Base-by-base conservation (phyloP, 1,140 invertebrate species). In the Anastatus disparis region DNA sequence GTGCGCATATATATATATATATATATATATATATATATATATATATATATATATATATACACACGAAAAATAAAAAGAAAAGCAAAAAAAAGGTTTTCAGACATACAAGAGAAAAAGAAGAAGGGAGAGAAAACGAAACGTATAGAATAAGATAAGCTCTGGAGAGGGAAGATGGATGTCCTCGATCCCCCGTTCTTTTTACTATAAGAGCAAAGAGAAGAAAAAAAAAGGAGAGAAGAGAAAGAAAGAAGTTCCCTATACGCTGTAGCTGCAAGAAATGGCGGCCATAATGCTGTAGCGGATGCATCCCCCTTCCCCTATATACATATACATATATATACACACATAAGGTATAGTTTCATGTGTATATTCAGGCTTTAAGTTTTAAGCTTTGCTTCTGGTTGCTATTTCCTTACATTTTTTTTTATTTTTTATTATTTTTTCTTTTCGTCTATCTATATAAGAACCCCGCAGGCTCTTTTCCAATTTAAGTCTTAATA, bases 401-500 rank as follows among this genome's bases (percentile, higher is more conserved):
- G n/a, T n/a, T n/a, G n/a, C n/a, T n/a, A n/a, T n/a, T n/a, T n/a
- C n/a, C n/a, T n/a, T n/a, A n/a, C n/a, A n/a, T n/a, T n/a, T n/a
- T n/a, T n/a, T n/a, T n/a, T n/a, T n/a, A n/a, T n/a, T n/a, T n/a
- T n/a, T n/a, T n/a, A n/a, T n/a, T n/a, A n/a, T n/a, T n/a, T n/a
- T n/a, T n/a, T n/a, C n/a, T n/a, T n/a, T n/a, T n/a, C n/a, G n/a
- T n/a, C n/a, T n/a, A n/a, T n/a, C n/a, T n/a, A n/a, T n/a, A 71
- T 53, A 71, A 50, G 67, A 73, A 71, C 69, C 72, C 73, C 72
- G 65, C 75, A 75, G 38, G 8, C 38, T 62, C 75, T 66, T 68
- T 69, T 75, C 76, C 81, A 83, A 84, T 85, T 85, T 82, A 79
- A 80, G 77, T 80, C 83, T 83, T 83, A 83, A 82, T 84, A 85